phyloP scores from a whole-genome alignment of 1,140 invertebrate species.

The Scaptomyza hsui region DNA sequence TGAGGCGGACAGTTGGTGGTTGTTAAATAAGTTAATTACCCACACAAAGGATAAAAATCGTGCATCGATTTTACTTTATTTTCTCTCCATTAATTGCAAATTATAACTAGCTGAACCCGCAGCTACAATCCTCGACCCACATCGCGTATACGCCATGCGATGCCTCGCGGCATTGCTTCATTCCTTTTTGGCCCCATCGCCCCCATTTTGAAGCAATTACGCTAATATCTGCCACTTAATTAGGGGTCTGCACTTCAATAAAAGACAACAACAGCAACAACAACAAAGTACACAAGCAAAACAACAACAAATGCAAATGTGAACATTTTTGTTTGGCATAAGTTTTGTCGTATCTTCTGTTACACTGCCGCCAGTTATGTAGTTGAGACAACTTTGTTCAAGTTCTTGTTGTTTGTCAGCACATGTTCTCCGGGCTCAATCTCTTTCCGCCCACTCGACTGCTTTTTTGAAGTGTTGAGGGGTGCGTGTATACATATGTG shows the following conservation, averaged over 20 bases:
- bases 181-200: conserved; percentile 3
- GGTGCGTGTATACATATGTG: conserved; percentile 5
- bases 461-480: conserved; percentile 48
- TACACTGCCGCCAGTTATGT: conserved; percentile 3
- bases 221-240: conserved; percentile 49
- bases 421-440: conserved; percentile 32
- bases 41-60: conserved; percentile 35
- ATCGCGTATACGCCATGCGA: conserved; percentile 59
- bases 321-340: conserved; percentile 37
- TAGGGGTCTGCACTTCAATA: conserved; percentile 4
- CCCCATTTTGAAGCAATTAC: conserved; percentile 41
- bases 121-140: background rate
- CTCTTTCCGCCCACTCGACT: conserved; percentile 1
- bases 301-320: conserved; percentile 54
- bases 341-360: conserved; percentile 7
- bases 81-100: conserved; percentile 35
- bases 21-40: conserved; percentile 56
- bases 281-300: conserved; percentile 8
- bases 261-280: conserved; percentile 9
- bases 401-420: conserved; percentile 61
- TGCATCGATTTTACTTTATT: conserved; percentile 40
- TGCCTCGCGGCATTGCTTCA: conserved; percentile 19
- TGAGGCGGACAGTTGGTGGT: background rate
- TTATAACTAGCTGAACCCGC: conserved; percentile 13
- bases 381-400: conserved; percentile 68